These are phyloP conservation scores for Diarsia rubi DNA, from an alignment of 2,888 invertebrate species.

Conservation along the genomic window DNA sequence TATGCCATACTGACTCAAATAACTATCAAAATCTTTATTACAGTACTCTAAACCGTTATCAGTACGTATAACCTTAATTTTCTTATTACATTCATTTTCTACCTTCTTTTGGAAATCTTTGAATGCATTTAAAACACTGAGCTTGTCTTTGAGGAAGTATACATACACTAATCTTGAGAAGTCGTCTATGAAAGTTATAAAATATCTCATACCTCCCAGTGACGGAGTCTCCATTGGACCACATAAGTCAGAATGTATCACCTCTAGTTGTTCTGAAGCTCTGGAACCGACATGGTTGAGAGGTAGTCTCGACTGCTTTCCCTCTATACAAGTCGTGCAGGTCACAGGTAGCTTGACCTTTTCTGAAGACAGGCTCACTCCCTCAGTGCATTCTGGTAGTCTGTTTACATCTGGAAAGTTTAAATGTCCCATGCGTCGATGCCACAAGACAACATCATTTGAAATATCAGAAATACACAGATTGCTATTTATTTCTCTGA, in stretches of 20 bases:
- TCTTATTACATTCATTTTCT: no score
- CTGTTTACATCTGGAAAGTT: slow-evolving; percentile 17
- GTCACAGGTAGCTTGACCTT: not conserved
- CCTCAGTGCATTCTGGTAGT: slow-evolving; percentile 1
- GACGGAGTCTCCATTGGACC: no score
- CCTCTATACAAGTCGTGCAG: slow-evolving; percentile 7
- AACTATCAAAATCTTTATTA: no score
- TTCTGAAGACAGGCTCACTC: not conserved
- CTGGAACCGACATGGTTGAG: not conserved
- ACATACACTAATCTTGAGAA: no score
- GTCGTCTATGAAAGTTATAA: not conserved
- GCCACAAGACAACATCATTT: slow-evolving; percentile 22
- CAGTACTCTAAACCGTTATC: no score
- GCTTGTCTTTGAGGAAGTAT: no score
- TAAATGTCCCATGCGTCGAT: slow-evolving; percentile 27
- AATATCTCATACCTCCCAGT: not conserved
- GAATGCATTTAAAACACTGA: no score
- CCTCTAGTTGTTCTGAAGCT: not conserved
- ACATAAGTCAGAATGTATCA: no score
- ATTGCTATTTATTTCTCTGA: not conserved
- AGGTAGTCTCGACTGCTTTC: slow-evolving; percentile 7
- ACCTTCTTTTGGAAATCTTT: no score
- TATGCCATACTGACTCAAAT: no score
- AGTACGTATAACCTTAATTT: no score
- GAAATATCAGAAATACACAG: not conserved